phyloP scores from a whole-genome alignment of 2,113 vertebrate genomes.

The Craseonycteris thonglongyai region DNA sequence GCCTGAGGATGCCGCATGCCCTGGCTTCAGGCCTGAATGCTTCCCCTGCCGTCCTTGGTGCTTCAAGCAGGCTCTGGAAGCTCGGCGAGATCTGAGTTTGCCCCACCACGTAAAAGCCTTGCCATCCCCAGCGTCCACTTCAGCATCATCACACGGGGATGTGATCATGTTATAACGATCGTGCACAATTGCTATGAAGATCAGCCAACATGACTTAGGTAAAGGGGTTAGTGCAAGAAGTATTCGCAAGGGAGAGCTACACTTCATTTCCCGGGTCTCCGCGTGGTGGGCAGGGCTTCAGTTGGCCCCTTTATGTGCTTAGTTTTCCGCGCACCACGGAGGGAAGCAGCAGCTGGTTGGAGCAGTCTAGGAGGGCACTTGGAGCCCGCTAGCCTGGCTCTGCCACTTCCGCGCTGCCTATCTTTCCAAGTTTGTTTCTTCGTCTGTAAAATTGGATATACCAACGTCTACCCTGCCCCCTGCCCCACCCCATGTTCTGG shows the following conservation, averaged over 20 bases:
- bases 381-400: background rate
- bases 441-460: background rate
- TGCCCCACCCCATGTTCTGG: fast-evolving
- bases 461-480: fast-evolving
- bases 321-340: background rate
- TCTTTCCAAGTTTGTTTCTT: background rate
- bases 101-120: fast-evolving
- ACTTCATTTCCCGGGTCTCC: background rate
- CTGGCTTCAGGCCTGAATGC: background rate
- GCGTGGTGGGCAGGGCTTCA: background rate
- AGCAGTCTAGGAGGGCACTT: background rate
- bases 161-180: background rate
- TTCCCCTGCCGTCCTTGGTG: background rate
- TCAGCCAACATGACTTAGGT: too few relatives aligned
- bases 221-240: background rate
- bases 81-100: background rate
- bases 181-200: background rate
- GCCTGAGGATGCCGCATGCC: background rate
- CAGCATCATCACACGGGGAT: background rate
- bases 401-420: background rate
- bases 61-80: background rate
- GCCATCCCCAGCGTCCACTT: background rate
- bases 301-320: fast-evolving
- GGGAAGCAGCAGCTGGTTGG: background rate
- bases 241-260: background rate